Base-by-base conservation (phyloP, 2,888 invertebrate species). In the Caenorhabditis macrosperma region DNA sequence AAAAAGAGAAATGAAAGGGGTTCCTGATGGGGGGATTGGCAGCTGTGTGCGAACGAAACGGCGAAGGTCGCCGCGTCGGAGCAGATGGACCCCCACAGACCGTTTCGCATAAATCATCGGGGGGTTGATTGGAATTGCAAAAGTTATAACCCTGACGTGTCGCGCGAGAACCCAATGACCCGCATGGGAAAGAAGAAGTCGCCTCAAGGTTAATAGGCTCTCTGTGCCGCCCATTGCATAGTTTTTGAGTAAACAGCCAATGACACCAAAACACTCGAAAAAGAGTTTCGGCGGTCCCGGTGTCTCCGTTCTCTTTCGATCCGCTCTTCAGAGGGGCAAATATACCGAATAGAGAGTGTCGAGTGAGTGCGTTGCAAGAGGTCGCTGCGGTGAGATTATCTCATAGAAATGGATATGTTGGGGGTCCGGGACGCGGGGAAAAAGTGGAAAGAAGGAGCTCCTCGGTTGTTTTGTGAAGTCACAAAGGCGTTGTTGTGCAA, bases 201-300 rank as follows among this genome's bases (percentile, higher is more conserved):
- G 60, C 60, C 41, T 54, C 72, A 72, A 72, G 72, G 72, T 72
- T 72, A 63, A 72, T 72, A 48, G 72, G 61, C 54, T 63, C 46
- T 38, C 38, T 15, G 15, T 33, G 5, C 6, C 6, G 15, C 38
- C 38, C 15, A 5, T 15, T 15, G 15, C 38, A 38, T 33, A 22
- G 57, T 72, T 63, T 72, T 72, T 64, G 72, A 72, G 72, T 72
- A 72, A 72, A 72, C 72, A 72, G 72, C 20, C 72, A 72, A 63
- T 72, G 72, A 72, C 72, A 72, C 72, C 72, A 72, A 72, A 72
- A 72, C 72, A 72, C 72, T 72, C 64, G 72, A 72, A 44, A 20
- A 52, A 69, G 60, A 60, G 60, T 52, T 57, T 67, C 67, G 60
- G 60, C 60, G 69, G 69, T 60, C 68, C 57, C 68, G 57, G 20